Evolutionary conservation across 2,113 vertebrate species (phyloP).

Genomic region (Ictidomys tridecemlineatus): DNA sequence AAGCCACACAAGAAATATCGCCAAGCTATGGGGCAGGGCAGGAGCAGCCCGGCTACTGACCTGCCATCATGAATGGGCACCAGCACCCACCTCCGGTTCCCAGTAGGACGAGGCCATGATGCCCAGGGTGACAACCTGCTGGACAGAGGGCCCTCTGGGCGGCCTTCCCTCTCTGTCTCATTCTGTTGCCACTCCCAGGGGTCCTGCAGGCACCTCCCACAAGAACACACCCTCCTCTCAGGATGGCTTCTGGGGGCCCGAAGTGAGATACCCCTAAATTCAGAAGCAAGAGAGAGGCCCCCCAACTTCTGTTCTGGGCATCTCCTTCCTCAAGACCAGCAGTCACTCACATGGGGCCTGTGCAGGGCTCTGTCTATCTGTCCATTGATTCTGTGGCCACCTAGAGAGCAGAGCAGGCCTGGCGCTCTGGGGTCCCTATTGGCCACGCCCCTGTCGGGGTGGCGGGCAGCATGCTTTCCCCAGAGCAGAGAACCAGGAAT

Average conservation of each 20-base stretch:
- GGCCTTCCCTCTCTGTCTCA: too few relatives aligned
- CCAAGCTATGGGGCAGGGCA: background rate
- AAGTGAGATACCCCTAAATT: background rate
- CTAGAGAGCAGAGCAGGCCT: background rate
- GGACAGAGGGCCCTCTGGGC: too few relatives aligned
- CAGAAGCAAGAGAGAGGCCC: too few relatives aligned
- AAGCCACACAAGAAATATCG: background rate
- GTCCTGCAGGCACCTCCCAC: background rate
- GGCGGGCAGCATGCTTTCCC: fast-evolving
- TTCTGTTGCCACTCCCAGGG: too few relatives aligned
- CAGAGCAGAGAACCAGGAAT: background rate
- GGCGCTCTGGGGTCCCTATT: fast-evolving
- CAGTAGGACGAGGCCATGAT: too few relatives aligned
- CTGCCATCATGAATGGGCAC: too few relatives aligned
- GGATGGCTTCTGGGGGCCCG: background rate
- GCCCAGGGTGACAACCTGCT: too few relatives aligned
- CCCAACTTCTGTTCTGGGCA: background rate
- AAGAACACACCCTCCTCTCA: background rate
- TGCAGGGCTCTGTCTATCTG: background rate
- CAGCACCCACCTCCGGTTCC: too few relatives aligned
- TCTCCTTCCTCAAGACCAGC: background rate
- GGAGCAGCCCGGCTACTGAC: too few relatives aligned
- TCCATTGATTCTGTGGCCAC: background rate
- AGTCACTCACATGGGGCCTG: background rate
- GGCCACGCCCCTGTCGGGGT: background rate